Base-by-base conservation (phyloP, 1,140 invertebrate species). In the Dendrolimus kikuchii region DNA sequence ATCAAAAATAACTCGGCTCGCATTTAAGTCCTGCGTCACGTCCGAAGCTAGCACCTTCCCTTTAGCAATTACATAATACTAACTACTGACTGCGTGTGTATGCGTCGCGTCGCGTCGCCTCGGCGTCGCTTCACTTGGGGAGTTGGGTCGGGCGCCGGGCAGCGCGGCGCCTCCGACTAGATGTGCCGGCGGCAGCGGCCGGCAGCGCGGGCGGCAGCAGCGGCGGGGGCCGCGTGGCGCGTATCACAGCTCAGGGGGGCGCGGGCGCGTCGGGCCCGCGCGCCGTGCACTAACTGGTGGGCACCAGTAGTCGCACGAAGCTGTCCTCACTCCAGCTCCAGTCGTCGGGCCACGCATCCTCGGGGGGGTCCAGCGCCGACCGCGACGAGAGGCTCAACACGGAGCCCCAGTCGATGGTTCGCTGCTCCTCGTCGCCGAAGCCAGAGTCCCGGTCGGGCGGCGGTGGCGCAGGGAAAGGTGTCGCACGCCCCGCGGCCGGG, bases 381-480 rank as follows among this genome's bases (percentile, higher is more conserved):
- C 95, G 93, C 50, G 92, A 94, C 54, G 94, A 94, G 8, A 96
- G 89, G 68, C 93, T 95, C 42, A 97, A 89, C 62, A 96, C 95
- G 39, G 95, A 96, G 68, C 95, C 94, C 95, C 95, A 96, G 83
- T 96, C 95, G 75, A 96, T 96, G 57, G 92, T 91, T 48, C 93
- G 90, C 75, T 94, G 89, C 76, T 95, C 93, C 65, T 93, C 93
- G 72, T 95, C 93, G 65, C 93, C 92, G 77, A 94, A 92, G 49
- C 93, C 92, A 1, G 93, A 93, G 77, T 95, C 93, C 7, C 89
- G 91, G 80, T 92, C 92, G 54, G 90, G 89, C 47, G 80, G 71
- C 41, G 87, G 68, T 55, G 77, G 84, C 52, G 74, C 54, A 43
- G 77, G 81, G 69, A 77, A 74, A 77, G 90, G 77, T 51, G 86